phyloP scores from a whole-genome alignment of 2,797 vertebrate species.

The Mormyrops boulengeri region DNA sequence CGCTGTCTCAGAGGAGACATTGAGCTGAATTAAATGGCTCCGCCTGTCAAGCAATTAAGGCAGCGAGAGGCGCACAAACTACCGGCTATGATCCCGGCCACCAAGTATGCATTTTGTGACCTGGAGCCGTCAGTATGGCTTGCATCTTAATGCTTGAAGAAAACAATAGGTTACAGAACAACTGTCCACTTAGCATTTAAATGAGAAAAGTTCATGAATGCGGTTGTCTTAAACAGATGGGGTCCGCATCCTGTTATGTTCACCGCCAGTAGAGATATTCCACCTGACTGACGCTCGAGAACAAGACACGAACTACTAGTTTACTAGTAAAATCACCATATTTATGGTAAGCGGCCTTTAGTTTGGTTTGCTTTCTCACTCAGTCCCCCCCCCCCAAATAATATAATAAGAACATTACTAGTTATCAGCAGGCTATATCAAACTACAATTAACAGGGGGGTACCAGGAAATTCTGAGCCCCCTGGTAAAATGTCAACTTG shows the following conservation, averaged over 20 bases:
- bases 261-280: not conserved
- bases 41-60: conserved; percentile 21
- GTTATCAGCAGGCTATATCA: not conserved
- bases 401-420: not conserved
- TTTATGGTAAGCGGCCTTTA: not conserved
- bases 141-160: not conserved
- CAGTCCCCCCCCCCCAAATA: not conserved
- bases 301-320: not conserved
- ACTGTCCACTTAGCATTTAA: not conserved
- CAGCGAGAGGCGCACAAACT: not conserved
- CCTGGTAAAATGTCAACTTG: not conserved
- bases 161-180: not conserved
- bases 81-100: not conserved
- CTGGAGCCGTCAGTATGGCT: not conserved
- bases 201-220: not conserved
- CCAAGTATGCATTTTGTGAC: not conserved
- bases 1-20: conserved; percentile 22
- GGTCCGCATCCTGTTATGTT: not conserved
- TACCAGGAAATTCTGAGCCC: not conserved
- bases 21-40: conserved; percentile 25
- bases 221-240: not conserved
- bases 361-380: too few species aligned
- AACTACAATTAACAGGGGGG: not conserved
- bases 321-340: not conserved
- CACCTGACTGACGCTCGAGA: not conserved